Conservation (phyloP, 2,888 invertebrate genomes). For the Drosophila anomalata region DNA sequence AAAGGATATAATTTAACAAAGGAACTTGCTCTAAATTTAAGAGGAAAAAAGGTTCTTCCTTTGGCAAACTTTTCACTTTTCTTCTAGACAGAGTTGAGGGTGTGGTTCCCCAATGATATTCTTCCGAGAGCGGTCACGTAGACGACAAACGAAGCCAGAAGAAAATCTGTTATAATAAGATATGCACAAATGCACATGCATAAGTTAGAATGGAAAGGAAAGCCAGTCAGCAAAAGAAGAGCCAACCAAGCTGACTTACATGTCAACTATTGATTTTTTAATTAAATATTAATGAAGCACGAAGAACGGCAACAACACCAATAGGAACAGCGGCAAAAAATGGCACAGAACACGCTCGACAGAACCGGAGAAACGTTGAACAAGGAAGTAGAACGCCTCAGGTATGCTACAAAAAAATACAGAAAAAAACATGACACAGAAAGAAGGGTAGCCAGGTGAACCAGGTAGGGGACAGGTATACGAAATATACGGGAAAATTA, state of each 20-base stretch:
- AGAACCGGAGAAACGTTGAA: conserved; percentile 25
- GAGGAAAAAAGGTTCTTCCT: not conserved
- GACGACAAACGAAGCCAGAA: conserved; percentile 36
- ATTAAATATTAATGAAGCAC: conserved; percentile 82
- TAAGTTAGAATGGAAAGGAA: conserved; percentile 45
- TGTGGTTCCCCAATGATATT: conserved; percentile 29
- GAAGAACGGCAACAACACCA: conserved; percentile 47
- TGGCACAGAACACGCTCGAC: conserved; percentile 40
- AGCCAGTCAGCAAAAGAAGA: conserved; percentile 23
- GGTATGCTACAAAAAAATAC: conserved; percentile 39
- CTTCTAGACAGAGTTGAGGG: conserved; percentile 38
- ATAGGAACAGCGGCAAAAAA: conserved; percentile 25
- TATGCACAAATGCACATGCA: conserved; percentile 76
- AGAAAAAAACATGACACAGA: conserved; percentile 38
- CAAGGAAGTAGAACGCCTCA: conserved; percentile 48
- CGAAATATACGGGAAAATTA: conserved; percentile 51
- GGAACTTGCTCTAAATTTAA: not conserved
- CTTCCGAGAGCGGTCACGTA: conserved; percentile 68
- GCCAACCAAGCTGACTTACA: conserved; percentile 67
- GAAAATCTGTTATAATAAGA: conserved; percentile 74
- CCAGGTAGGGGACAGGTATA: conserved; percentile 24
- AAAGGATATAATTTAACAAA: conserved; percentile 23
- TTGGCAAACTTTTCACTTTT: conserved; percentile 24
- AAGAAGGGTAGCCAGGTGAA: conserved; percentile 30
- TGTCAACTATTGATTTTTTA: conserved; percentile 81